Conservation (phyloP, 2,113 vertebrate genomes). For the Coptodon bakossiorum region DNA sequence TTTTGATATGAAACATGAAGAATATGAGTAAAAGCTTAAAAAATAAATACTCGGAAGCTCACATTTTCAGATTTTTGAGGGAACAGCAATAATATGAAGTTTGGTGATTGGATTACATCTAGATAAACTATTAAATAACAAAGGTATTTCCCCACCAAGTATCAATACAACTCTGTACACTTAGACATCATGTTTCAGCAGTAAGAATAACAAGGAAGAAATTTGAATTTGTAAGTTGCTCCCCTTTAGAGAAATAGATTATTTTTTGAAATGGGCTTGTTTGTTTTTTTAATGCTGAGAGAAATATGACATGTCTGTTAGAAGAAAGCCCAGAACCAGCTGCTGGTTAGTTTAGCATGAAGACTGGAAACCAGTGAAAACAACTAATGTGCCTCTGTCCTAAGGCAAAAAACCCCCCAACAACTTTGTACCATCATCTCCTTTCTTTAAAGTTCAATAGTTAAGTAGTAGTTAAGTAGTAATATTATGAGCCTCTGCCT, state of each 20-base stretch:
- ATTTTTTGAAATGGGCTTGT: background rate
- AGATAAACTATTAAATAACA: background rate
- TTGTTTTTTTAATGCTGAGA: background rate
- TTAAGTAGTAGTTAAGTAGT: background rate
- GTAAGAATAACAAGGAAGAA: background rate
- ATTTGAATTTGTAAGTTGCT: background rate
- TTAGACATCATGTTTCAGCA: background rate
- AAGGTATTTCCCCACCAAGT: background rate
- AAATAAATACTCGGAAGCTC: background rate
- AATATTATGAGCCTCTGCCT: background rate
- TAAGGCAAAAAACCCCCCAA: background rate
- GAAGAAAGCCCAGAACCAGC: background rate
- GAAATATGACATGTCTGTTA: background rate
- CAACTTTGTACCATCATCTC: background rate
- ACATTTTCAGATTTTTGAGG: background rate
- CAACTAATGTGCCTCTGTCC: background rate
- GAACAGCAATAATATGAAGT: background rate
- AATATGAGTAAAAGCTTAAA: background rate
- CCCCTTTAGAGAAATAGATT: background rate
- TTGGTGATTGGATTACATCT: background rate
- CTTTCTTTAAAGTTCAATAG: background rate
- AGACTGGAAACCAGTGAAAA: background rate
- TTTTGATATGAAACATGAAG: background rate
- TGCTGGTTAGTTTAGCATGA: background rate
- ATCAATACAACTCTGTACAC: background rate